These are phyloP conservation scores for Epirrita christyi DNA, from an alignment of 2,888 invertebrate genomes.

Conservation along the genomic window DNA sequence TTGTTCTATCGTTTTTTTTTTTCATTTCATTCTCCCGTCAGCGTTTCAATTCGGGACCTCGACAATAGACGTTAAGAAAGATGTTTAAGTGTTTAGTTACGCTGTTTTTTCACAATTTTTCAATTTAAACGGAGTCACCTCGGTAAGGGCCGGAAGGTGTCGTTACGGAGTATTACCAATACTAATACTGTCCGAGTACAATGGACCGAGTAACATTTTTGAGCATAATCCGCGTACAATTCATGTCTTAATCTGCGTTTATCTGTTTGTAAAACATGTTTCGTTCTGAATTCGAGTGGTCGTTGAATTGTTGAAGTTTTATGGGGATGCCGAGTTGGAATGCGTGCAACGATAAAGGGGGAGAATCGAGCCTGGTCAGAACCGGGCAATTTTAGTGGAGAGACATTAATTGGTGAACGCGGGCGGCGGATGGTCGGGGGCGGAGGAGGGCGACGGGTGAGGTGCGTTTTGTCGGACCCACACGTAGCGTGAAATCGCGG, in stretches of 20 bases:
- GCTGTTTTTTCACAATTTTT: conserved; percentile 82
- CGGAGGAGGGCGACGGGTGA: conserved; percentile 40
- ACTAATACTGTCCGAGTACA: conserved; percentile 68
- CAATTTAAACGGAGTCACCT: conserved; percentile 81
- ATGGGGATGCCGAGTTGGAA: conserved; percentile 61
- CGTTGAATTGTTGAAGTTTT: conserved; percentile 48
- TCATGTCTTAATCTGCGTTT: conserved; percentile 45
- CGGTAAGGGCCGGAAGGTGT: conserved; percentile 82
- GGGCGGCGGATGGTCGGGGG: conserved; percentile 45
- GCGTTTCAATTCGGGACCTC: conserved; percentile 75
- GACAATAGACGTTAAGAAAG: conserved; percentile 83
- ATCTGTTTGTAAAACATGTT: conserved; percentile 45
- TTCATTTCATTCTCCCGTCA: conserved; percentile 72
- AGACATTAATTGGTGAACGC: conserved; percentile 76
- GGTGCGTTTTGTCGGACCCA: conserved; percentile 62
- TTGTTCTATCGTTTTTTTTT: conserved; percentile 80
- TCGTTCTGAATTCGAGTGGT: conserved; percentile 43
- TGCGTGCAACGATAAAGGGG: conserved; percentile 63
- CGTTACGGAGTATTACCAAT: conserved; percentile 76
- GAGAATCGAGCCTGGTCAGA: conserved; percentile 44
- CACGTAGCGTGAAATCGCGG: conserved; percentile 83
- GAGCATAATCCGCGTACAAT: conserved; percentile 48
- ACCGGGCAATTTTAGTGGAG: conserved; percentile 72
- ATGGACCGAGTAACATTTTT: conserved; percentile 50
- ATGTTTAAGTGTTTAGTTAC: conserved; percentile 84